phyloP scores from a whole-genome alignment of 2,888 invertebrate genomes.

The Pyrrhosoma nymphula region DNA sequence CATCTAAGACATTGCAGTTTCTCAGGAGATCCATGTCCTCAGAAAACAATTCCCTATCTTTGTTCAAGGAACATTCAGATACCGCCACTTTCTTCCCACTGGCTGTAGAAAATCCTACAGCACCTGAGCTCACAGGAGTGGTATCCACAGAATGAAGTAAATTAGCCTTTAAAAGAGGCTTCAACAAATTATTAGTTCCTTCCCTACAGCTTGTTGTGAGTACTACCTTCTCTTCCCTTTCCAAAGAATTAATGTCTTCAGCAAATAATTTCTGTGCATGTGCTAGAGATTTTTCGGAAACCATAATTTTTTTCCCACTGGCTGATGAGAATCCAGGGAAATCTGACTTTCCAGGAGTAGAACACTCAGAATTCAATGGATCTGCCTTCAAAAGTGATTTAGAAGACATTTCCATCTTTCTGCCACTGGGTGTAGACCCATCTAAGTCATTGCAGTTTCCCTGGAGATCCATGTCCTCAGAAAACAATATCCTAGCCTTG shows the following conservation, averaged over 20 bases:
- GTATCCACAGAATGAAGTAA: slow-evolving; percentile 72
- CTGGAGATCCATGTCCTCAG: slow-evolving; percentile 64
- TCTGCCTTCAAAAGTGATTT: slow-evolving; percentile 76
- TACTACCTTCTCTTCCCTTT: background rate
- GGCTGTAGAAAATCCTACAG: slow-evolving; percentile 76
- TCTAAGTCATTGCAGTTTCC: slow-evolving; percentile 43
- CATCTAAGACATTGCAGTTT: background rate
- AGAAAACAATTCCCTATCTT: background rate
- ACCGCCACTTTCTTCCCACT: slow-evolving; percentile 72
- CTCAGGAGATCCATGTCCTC: background rate
- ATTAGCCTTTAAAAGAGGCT: background rate
- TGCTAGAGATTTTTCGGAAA: background rate
- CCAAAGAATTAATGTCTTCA: background rate
- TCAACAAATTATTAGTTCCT: background rate
- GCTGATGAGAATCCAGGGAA: background rate
- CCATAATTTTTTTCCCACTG: slow-evolving; percentile 19
- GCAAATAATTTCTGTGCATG: slow-evolving; percentile 70
- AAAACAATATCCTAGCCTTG: slow-evolving; percentile 71
- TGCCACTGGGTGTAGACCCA: slow-evolving; percentile 75
- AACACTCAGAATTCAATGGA: background rate
- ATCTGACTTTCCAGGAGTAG: background rate
- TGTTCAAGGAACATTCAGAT: background rate
- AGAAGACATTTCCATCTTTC: slow-evolving; percentile 77
- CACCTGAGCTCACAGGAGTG: slow-evolving; percentile 76
- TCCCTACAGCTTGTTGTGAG: background rate